A percentile compares a stretch with the other conserved stretches of the same genome.
Conservation (phyloP, 2,113 vertebrate genomes). For the Paramormyrops kingsleyae region DNA sequence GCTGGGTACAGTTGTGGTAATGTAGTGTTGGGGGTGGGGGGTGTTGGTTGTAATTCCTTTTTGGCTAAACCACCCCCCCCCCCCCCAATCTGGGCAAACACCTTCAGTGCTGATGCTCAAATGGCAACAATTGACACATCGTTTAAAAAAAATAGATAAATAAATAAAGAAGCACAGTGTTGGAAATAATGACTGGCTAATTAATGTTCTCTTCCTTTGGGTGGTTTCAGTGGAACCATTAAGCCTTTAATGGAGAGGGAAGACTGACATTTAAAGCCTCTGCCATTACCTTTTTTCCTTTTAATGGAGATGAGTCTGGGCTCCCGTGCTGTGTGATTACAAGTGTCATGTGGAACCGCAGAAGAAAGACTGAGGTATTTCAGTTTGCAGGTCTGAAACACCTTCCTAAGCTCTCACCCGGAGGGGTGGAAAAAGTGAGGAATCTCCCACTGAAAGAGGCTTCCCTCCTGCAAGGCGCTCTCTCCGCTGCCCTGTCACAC, state of each 20-base stretch:
- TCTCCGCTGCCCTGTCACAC: constrained; percentile 46
- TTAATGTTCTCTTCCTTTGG: constrained; percentile 61
- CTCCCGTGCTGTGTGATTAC: constrained; percentile 30
- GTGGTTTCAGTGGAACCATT: constrained; percentile 56
- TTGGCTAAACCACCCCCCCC: background rate
- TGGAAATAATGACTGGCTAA: constrained; percentile 55
- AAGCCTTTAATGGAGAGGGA: constrained; percentile 64
- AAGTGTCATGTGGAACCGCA: constrained; percentile 37
- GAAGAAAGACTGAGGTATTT: constrained; percentile 47
- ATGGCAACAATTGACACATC: constrained; percentile 51
- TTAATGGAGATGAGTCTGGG: constrained; percentile 48
- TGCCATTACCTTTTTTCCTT: constrained; percentile 48
- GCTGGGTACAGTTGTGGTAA: background rate
- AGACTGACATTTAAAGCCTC: constrained; percentile 59
- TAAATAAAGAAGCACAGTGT: background rate
- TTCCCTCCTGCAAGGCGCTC: constrained; percentile 44
- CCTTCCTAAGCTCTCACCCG: constrained; percentile 42
- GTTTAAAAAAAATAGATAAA: constrained; percentile 23
- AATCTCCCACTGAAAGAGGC: constrained; percentile 38
- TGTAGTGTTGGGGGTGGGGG: background rate
- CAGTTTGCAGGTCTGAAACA: constrained; percentile 51
- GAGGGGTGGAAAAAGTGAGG: constrained; percentile 62
- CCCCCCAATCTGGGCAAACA: background rate
- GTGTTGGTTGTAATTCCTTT: background rate
- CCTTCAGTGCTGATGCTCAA: background rate